Conservation (phyloP, 2,797 vertebrate genomes). For the Thalassophryne amazonica region DNA sequence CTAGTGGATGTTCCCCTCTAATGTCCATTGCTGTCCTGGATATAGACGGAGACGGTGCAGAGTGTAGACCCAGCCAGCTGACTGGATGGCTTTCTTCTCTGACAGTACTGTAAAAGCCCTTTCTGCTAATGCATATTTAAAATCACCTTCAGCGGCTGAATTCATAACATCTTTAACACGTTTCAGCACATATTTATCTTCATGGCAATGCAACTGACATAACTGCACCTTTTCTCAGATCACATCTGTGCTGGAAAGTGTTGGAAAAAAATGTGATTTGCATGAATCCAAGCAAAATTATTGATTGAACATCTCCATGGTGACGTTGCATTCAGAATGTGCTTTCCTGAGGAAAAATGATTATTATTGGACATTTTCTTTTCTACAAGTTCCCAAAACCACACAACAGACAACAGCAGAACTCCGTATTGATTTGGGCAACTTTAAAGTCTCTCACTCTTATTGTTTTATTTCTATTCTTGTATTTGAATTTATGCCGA, state of each 20-base stretch:
- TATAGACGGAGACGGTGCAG: constrained; percentile 55
- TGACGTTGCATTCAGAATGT: constrained; percentile 59
- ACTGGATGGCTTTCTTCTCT: constrained; percentile 78
- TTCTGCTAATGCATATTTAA: constrained; percentile 81
- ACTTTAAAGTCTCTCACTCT: constrained; percentile 13
- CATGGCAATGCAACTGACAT: constrained; percentile 5
- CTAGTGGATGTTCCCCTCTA: too few relatives aligned
- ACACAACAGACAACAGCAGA: constrained; percentile 45
- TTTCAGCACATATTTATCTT: constrained; percentile 18
- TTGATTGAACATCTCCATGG: constrained; percentile 12
- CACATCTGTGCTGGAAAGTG: constrained; percentile 5
- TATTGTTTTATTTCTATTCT: constrained; percentile 11
- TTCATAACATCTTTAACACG: constrained; percentile 22
- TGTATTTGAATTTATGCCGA: constrained; percentile 5
- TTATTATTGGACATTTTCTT: constrained; percentile 33
- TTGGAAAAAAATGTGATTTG: constrained; percentile 11
- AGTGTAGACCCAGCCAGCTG: constrained; percentile 61
- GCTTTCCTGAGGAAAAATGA: constrained; percentile 82
- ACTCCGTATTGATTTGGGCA: constrained; percentile 35
- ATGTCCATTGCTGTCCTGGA: constrained; percentile 42
- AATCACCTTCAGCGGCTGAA: constrained; percentile 51
- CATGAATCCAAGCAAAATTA: constrained; percentile 8
- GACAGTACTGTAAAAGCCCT: constrained; percentile 76
- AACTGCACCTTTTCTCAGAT: not conserved
- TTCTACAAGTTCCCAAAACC: constrained; percentile 50